These are phyloP conservation scores for Osmerus mordax DNA, from an alignment of 2,113 vertebrate genomes.

Conservation along the genomic window DNA sequence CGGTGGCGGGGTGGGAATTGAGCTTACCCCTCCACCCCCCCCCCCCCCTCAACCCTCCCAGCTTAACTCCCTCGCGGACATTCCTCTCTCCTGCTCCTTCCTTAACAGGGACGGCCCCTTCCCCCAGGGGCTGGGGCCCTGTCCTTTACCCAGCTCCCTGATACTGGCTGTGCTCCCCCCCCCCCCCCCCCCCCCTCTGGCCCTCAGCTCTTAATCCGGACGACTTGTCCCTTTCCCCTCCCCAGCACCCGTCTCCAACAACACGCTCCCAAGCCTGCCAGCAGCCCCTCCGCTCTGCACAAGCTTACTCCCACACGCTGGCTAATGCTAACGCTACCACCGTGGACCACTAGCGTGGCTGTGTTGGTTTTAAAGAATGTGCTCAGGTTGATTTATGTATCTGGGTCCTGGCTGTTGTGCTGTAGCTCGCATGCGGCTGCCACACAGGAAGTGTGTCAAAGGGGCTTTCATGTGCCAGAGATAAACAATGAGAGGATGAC, in stretches of 20 bases:
- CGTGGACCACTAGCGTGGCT: conserved; percentile 3
- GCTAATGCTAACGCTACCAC: too few relatives aligned
- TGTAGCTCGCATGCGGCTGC: conserved; percentile 13
- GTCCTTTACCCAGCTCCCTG: conserved; percentile 52
- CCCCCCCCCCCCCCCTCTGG: conserved; percentile 58
- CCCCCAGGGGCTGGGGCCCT: conserved; percentile 43
- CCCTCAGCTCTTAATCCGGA: conserved; percentile 59
- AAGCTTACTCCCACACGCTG: conserved; percentile 38
- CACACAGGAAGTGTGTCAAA: conserved; percentile 20
- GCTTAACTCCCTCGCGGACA: conserved; percentile 20
- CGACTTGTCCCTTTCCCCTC: conserved; percentile 61
- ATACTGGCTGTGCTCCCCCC: conserved; percentile 36
- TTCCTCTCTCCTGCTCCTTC: conserved; percentile 55
- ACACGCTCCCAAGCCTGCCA: conserved; percentile 36
- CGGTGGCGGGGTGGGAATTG: conserved; percentile 22
- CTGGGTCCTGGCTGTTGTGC: conserved; percentile 59
- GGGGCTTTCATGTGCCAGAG: conserved; percentile 23
- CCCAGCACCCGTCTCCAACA: not conserved
- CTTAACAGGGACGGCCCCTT: conserved; percentile 34
- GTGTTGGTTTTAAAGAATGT: conserved; percentile 30
- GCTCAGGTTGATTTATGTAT: conserved; percentile 52
- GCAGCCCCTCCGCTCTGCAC: conserved; percentile 54
- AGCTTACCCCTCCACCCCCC: conserved; percentile 22
- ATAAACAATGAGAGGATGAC: conserved; percentile 38
- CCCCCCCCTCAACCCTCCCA: conserved; percentile 20